Evolutionary conservation across 2,797 vertebrate species (phyloP).

Genomic region (Neoniphon sammara): DNA sequence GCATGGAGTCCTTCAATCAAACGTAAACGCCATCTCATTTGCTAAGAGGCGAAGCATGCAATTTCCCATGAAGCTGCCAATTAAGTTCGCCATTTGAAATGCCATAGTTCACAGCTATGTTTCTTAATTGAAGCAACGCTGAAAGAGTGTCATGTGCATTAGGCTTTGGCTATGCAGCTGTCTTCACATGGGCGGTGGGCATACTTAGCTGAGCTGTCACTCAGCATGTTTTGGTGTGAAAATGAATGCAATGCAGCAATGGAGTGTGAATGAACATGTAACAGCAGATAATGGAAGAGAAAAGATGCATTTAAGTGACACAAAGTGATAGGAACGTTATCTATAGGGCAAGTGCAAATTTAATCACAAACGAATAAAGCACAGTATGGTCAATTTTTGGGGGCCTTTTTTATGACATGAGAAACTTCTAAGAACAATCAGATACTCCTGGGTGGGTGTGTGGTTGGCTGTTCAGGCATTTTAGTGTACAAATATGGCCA

Average conservation of each 20-base stretch:
- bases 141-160: not conserved
- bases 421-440: no score
- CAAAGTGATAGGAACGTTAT: no score
- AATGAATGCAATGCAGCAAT: not conserved
- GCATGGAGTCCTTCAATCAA: slow-evolving; percentile 3
- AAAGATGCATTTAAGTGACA: not conserved
- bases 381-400: no score
- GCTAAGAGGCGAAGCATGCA: not conserved
- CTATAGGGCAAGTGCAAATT: not conserved
- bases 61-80: slow-evolving; percentile 2
- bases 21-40: slow-evolving; percentile 4
- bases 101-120: slow-evolving; percentile 11
- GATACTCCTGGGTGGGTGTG: no score
- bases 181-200: not conserved
- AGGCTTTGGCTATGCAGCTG: not conserved
- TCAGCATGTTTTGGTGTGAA: not conserved
- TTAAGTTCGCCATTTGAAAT: slow-evolving; percentile 9
- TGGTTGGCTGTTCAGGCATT: not conserved
- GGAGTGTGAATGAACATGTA: not conserved
- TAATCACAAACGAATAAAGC: no score
- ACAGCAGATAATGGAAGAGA: not conserved
- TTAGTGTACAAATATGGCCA: not conserved
- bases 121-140: slow-evolving; percentile 1
- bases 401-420: no score
- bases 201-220: not conserved